Percentiles rank a stretch among this genome's conserved stretches.
These are phyloP conservation scores for Octodon degus DNA, from an alignment of 2,113 vertebrate genomes.

Conservation along the genomic window DNA sequence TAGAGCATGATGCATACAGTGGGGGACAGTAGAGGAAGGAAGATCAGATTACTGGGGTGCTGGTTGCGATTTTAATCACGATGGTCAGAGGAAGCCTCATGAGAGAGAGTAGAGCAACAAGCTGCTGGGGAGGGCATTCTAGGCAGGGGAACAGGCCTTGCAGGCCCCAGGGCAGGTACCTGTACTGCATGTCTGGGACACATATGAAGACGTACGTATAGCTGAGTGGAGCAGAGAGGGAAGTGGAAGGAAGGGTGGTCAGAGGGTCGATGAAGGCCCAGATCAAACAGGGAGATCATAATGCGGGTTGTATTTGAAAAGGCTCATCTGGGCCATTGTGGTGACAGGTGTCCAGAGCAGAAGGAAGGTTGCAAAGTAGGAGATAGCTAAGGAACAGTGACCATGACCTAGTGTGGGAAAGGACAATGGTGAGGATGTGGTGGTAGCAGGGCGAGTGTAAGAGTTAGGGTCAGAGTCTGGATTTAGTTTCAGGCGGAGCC, in stretches of 20 bases:
- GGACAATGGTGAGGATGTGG: not conserved
- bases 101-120: not conserved
- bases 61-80: not conserved
- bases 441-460: not conserved
- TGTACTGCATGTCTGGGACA: not conserved
- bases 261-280: not conserved
- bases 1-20: rapidly evolving
- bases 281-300: too few relatives aligned
- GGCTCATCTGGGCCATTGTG: not conserved
- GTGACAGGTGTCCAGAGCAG: not conserved
- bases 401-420: not conserved
- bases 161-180: not conserved
- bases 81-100: not conserved
- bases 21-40: not conserved
- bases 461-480: not conserved
- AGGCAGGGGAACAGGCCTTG: not conserved
- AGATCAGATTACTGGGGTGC: not conserved
- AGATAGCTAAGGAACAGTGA: not conserved
- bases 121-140: not conserved
- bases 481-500: not conserved
- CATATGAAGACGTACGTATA: not conserved
- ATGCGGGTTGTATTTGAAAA: not conserved
- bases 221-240: not conserved
- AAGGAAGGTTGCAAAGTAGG: not conserved
- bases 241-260: not conserved